Evolutionary conservation across 2,888 invertebrate species (phyloP), one percentile per base, ranked within the genome.

Genomic region (Heliconius ismenius): DNA sequence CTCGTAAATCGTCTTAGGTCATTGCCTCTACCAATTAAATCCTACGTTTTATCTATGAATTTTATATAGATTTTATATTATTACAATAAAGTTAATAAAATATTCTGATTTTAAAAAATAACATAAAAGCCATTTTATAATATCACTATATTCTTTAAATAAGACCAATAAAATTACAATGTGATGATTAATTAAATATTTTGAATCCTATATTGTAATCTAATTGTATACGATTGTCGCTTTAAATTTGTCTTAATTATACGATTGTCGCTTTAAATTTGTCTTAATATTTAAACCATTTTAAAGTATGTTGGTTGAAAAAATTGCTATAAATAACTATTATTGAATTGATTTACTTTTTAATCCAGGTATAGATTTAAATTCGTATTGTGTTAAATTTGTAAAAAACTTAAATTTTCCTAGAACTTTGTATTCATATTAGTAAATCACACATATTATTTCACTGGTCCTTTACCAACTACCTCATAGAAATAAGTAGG

Each of bases 11-110:
- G 24, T 39, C 54, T n/a, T 6, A 70, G 70, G 70, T 1, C 32
- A 70, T 58, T 32, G 70, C 32, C 70, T 32, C 32, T 58, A 36
- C 13, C n/a, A 58, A 70, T 70, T 70, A 58, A 54, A 54, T 70
- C n/a, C n/a, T 58, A 32, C 1, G 13, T 54, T 58, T 70, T 70
- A 70, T 70, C n/a, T 58, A 32, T 11, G 21, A 28, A 54, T 28
- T 2, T 21, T 0, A 21, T 49, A 9, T 54, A 11, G 2, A n/a
- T 58, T 58, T n/a, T n/a, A n/a, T n/a, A n/a, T n/a, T 21, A n/a
- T 11, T 58, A n/a, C 10, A 10, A 58, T n/a, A 58, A n/a, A 65
- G 2, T n/a, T 36, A 36, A 65, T 65, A 13, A n/a, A 64, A 64
- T 64, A 32, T 64, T 21, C 36, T 0, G 32, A 65, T 65, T 65